Base-by-base conservation (phyloP, 1,140 invertebrate species). In the Drosophila kikkawai region DNA sequence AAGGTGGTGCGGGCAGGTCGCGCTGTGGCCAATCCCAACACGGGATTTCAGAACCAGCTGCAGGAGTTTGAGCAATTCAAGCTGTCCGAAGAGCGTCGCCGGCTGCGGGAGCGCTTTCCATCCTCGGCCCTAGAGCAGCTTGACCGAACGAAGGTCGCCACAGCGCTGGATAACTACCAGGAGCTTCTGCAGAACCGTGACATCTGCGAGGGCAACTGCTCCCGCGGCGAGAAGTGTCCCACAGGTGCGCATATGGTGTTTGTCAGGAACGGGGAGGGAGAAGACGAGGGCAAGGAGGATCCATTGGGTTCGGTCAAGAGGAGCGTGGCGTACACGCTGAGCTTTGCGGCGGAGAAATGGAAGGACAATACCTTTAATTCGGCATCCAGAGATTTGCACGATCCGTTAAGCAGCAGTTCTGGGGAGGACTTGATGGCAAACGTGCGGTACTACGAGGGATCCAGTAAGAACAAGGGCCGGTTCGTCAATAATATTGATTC, bases 11-110 rank as follows among this genome's bases (percentile, higher is more conserved):
- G 97, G 65, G 97, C 97, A 3, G 97, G 97, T 29, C 95, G 98
- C 69, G 95, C 96, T 1, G 96, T 98, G 44, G 98, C 98, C 83
- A 99, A 98, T 94, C 98, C 98, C 9, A 99, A 99, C 93, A 95
- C 97, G 60, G 98, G 98, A 73, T 99, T 99, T 93, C 97, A 98
- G 88, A 96, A 96, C 79, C 98, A 99, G 93, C 94, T 99, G 37
- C 97, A 98, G 88, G 97, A 98, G 79, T 99, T 98, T 93, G 98
- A 99, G 93, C 95, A 95, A 34, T 96, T 95, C 79, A 95, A 96
- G 82, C 93, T 99, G 37, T 91, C 95, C 63, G 96, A 98, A 96
- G 98, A 98, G 93, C 94, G 97, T 45, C 94, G 96, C 70, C 94
- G 97, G 63, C 93, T 99, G 60, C 96, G 96, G 82, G 96, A 97